These are phyloP conservation scores for Diadromus collaris DNA, from an alignment of 2,888 invertebrate genomes.

Conservation along the genomic window DNA sequence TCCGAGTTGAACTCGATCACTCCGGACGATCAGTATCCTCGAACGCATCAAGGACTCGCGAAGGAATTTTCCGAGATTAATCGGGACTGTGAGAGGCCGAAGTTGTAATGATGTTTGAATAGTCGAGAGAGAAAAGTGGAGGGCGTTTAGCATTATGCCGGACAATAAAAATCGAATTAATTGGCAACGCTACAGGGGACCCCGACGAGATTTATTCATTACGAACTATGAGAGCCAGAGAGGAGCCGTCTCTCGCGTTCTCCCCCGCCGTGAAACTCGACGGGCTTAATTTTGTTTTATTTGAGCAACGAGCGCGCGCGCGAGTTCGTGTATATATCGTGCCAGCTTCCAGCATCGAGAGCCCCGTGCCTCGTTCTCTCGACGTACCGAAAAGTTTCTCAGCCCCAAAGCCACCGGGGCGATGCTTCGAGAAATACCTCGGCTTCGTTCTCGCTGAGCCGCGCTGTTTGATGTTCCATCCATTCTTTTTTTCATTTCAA, in stretches of 20 bases:
- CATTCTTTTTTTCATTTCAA: conserved; percentile 41
- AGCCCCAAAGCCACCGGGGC: conserved; percentile 51
- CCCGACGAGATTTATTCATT: conserved; percentile 73
- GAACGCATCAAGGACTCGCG: background rate
- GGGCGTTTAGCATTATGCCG: conserved; percentile 46
- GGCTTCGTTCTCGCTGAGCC: conserved; percentile 50
- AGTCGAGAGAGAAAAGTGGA: background rate
- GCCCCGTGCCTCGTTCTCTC: conserved; percentile 10
- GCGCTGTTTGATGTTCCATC: conserved; percentile 57
- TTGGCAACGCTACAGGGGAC: conserved; percentile 72
- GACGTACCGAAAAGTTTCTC: conserved; percentile 55
- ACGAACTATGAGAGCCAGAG: conserved; percentile 65
- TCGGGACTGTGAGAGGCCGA: conserved; percentile 27
- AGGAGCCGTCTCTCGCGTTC: conserved; percentile 47
- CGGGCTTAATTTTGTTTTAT: conserved; percentile 64
- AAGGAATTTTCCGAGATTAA: conserved; percentile 17
- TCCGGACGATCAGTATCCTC: background rate
- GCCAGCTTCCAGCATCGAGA: conserved; percentile 19
- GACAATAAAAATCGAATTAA: conserved; percentile 72
- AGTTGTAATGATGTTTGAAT: conserved; percentile 35
- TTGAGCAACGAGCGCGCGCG: conserved; percentile 23
- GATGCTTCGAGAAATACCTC: conserved; percentile 53
- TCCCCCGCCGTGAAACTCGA: conserved; percentile 60
- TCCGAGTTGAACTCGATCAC: conserved; percentile 17
- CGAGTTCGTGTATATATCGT: conserved; percentile 32